phyloP scores from a whole-genome alignment of 2,113 vertebrate genomes.

The Sturnira hondurensis region DNA sequence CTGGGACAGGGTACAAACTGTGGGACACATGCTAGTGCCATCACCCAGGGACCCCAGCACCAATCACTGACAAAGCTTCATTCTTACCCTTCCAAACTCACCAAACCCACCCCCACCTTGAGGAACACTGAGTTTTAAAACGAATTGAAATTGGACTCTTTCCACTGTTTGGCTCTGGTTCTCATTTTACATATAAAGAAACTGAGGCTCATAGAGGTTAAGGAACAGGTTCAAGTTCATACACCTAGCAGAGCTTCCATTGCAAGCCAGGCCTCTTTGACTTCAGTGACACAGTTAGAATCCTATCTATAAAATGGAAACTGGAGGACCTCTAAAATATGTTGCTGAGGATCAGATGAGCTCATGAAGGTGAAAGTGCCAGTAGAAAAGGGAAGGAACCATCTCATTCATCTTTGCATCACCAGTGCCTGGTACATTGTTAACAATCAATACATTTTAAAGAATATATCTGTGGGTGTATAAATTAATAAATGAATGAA shows the following conservation, averaged over 20 bases:
- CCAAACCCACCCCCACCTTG: neutral
- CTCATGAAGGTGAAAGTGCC: neutral
- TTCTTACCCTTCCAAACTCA: neutral
- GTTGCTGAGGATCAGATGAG: neutral
- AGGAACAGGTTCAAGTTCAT: neutral
- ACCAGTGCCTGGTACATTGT: neutral
- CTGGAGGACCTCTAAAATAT: neutral
- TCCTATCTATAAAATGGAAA: neutral
- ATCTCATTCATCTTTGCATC: neutral
- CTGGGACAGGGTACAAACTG: neutral
- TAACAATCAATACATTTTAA: neutral
- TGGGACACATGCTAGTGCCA: neutral
- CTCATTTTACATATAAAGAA: slow-evolving; percentile 3
- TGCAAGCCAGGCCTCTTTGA: neutral
- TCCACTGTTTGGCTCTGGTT: neutral
- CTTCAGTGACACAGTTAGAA: neutral
- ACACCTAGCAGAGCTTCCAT: neutral
- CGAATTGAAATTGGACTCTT: neutral
- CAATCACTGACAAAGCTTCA: neutral
- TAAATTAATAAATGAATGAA: neutral
- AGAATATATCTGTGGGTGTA: neutral
- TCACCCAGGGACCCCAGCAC: neutral
- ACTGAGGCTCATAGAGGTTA: neutral
- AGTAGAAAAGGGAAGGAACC: neutral
- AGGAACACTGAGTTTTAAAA: neutral